A percentile compares a stretch with the other conserved stretches of the same genome.
Conservation (phyloP, 2,797 vertebrate genomes). For the Pterois miles region DNA sequence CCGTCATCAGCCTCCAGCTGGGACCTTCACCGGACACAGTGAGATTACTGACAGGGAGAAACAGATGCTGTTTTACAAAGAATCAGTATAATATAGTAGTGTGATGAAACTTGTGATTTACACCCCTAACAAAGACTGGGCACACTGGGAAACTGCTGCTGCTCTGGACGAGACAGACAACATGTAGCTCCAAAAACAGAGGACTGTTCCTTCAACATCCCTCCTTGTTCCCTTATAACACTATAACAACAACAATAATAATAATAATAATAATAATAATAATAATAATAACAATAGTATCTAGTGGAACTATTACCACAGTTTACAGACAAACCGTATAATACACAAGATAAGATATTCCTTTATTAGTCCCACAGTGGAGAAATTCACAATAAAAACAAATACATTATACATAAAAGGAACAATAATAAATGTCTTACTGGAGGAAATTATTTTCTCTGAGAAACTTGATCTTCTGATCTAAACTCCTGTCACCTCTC, state of each 20-base stretch:
- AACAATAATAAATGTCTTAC: conserved; percentile 71
- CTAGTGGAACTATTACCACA: too few species aligned
- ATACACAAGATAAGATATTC: too few species aligned
- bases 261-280: not conserved
- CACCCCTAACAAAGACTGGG: not conserved
- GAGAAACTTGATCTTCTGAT: conserved; percentile 89
- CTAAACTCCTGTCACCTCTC: conserved; percentile 76
- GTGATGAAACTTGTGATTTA: too few species aligned
- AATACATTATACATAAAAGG: not conserved
- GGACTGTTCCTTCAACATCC: not conserved
- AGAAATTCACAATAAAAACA: too few species aligned
- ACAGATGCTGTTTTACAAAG: too few species aligned
- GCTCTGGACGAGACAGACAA: not conserved
- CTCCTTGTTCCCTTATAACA: not conserved
- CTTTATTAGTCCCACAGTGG: too few species aligned
- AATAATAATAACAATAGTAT: not conserved
- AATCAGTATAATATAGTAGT: too few species aligned
- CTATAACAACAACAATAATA: not conserved
- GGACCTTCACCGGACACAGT: conserved; percentile 91
- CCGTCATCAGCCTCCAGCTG: conserved; percentile 91
- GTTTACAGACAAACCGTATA: not conserved
- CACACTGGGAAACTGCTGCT: not conserved
- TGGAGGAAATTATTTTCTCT: conserved; percentile 84
- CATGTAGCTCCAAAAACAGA: not conserved
- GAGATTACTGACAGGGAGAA: conserved; percentile 83